Conservation (phyloP, 2,797 vertebrate species). For the Chelonia mydas region DNA sequence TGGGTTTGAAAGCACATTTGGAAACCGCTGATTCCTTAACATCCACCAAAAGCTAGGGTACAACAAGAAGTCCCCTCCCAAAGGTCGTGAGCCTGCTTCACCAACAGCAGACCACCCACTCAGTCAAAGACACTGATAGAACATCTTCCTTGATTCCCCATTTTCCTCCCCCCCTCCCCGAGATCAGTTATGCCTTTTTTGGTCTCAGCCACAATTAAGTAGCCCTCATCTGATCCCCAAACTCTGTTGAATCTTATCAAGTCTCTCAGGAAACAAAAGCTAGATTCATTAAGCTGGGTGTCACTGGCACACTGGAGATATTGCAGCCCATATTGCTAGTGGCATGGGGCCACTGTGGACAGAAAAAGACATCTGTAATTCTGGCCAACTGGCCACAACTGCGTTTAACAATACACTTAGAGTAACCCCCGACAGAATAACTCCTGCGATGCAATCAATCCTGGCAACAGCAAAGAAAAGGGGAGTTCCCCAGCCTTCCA, state of each 20-base stretch:
- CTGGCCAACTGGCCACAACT: neutral
- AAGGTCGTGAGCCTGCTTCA: neutral
- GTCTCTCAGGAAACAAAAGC: neutral
- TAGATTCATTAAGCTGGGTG: neutral
- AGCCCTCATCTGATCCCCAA: neutral
- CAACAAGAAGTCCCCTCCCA: neutral
- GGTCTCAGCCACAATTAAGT: neutral
- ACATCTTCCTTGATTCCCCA: neutral
- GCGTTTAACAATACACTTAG: neutral
- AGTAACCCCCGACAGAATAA: neutral
- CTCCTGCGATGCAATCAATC: neutral
- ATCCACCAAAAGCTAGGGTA: neutral
- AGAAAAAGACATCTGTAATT: conserved; percentile 1
- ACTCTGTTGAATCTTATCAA: neutral
- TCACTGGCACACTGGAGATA: neutral
- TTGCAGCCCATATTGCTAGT: neutral
- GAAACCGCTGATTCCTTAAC: neutral
- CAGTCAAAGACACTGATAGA: neutral
- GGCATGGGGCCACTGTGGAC: neutral
- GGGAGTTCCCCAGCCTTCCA: neutral
- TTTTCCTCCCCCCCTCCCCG: neutral
- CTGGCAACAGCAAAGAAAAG: neutral
- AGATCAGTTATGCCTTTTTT: neutral
- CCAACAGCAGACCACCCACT: neutral
- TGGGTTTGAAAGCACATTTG: neutral